Evolutionary conservation across 2,888 invertebrate genomes (phyloP), one percentile per base, ranked within the genome.

Genomic region (Drosophila testacea): DNA sequence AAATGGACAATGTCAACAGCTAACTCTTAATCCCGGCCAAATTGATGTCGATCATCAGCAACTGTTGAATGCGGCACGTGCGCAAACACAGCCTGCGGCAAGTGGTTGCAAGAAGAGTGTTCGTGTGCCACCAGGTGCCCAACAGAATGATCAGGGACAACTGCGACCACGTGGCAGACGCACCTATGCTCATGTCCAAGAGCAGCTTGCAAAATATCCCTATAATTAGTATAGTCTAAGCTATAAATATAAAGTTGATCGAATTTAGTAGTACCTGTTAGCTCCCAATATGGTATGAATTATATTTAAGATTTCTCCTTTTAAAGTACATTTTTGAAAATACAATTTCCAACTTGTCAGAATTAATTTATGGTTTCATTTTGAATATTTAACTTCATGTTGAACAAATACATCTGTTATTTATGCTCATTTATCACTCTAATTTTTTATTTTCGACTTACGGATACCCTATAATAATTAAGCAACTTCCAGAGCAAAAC

Each of bases 1-100:
- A 0, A 78, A 70, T 27, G 90, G 90, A 0, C 78, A 73, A 2
- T 91, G 91, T 52, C 80, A 85, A 50, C 72, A 69, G 10, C 34
- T 70, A 47, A 65, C 57, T 4, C 62, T 89, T 16, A 69, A 48
- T 38, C 75, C 81, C 0, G 84, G 84, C 0, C 77, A 86, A 62
- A 66, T 77, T 32, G 89, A 89, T 41, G 63, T 59, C 2, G 61
- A 61, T 32, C 90, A 90, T 59, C 71, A 83, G 47, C 73, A 77
- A 7, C 32, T 81, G 16, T 42, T 89, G 55, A 57, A 75, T n/a
- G 64, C 55, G 48, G 67, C 89, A 1, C 77, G 88, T 13, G 73
- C 81, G 6, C 69, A 64, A 16, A 66, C 80, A 1, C 63, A 64
- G 36, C 63, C 77, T 0, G 56, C 47, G 0, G 44, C 62, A 0